phyloP scores from a whole-genome alignment of 2,888 invertebrate species.

The Megaustenia siamemsis region DNA sequence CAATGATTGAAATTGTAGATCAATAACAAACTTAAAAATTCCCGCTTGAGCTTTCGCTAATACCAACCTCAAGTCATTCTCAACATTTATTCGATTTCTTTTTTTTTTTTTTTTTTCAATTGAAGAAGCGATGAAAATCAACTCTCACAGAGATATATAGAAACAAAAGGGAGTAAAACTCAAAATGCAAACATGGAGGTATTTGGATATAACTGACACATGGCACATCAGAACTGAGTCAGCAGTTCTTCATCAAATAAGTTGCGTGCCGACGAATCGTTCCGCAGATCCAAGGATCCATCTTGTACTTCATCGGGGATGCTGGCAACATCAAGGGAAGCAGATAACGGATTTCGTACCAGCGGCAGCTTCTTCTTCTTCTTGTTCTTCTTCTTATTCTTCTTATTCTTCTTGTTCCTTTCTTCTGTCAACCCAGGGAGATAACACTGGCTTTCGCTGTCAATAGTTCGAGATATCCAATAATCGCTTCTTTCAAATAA shows the following conservation, averaged over 20 bases:
- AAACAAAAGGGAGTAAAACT: neutral
- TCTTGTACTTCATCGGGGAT: conserved; percentile 1
- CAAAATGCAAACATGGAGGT: neutral
- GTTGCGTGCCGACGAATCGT: conserved; percentile 8
- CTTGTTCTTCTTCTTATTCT: too few relatives aligned
- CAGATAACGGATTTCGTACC: neutral
- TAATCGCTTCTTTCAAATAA: neutral
- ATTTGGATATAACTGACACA: neutral
- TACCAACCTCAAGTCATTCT: neutral
- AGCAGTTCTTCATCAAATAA: neutral
- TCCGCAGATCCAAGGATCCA: neutral
- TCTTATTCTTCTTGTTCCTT: too few relatives aligned
- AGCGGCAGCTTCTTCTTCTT: neutral
- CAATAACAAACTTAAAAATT: neutral
- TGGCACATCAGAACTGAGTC: neutral
- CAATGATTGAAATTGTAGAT: too few relatives aligned
- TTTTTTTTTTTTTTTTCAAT: too few relatives aligned
- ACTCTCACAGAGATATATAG: neutral
- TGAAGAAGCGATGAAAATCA: neutral
- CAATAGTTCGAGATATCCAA: neutral
- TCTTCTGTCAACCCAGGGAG: neutral
- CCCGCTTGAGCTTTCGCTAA: neutral
- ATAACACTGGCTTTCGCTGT: neutral
- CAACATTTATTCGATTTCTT: neutral
- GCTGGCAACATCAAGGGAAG: neutral